phyloP scores from a whole-genome alignment of 2,113 vertebrate species.

The Pluvianellus socialis region DNA sequence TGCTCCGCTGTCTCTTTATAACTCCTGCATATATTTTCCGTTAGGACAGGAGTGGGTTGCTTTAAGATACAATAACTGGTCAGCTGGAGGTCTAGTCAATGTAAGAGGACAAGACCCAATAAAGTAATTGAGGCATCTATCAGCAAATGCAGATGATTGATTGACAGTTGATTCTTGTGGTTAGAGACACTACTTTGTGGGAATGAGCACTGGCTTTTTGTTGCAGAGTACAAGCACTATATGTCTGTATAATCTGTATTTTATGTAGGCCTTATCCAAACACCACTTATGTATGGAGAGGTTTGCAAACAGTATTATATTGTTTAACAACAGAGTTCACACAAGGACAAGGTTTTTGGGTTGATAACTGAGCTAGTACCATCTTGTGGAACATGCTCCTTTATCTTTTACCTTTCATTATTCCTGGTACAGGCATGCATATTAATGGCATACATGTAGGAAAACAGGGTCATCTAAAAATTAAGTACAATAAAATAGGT shows the following conservation, averaged over 20 bases:
- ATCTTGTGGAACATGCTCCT: rapidly evolving
- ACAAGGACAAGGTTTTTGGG: background rate
- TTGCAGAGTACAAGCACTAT: background rate
- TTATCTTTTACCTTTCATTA: background rate
- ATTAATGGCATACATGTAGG: background rate
- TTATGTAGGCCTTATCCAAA: background rate
- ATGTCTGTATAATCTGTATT: background rate
- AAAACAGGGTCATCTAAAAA: background rate
- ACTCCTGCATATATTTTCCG: background rate
- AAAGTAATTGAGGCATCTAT: background rate
- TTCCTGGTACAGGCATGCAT: rapidly evolving
- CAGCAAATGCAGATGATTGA: background rate
- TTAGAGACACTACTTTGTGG: background rate
- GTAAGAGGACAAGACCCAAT: background rate
- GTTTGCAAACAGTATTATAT: background rate
- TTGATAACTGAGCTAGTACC: background rate
- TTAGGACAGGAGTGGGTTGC: background rate
- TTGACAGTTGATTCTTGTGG: background rate
- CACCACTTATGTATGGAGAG: background rate
- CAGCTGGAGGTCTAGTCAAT: background rate
- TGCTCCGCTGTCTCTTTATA: background rate
- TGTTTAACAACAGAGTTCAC: background rate
- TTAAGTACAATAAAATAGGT: background rate
- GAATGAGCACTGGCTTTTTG: background rate
- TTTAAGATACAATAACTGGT: background rate